phyloP scores from a whole-genome alignment of 2,888 invertebrate genomes.

The Microctonus hyperodae region DNA sequence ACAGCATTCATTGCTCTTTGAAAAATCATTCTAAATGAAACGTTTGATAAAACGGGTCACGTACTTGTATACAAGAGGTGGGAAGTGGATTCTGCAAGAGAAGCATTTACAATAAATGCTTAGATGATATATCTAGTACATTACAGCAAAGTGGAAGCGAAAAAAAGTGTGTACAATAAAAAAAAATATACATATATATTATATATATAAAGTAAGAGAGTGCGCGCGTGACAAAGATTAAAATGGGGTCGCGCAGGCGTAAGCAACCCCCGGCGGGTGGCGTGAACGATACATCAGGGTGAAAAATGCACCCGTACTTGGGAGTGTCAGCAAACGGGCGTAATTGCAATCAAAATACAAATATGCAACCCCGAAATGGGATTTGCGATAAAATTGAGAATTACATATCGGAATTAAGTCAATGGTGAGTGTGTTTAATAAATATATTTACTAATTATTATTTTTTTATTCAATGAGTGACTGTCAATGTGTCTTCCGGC shows the following conservation, averaged over 20 bases:
- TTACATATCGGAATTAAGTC: conserved; percentile 74
- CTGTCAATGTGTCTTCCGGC: conserved; percentile 36
- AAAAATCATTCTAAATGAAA: too few species aligned
- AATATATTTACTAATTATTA: conserved; percentile 28
- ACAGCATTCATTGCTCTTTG: background rate
- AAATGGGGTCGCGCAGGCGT: conserved; percentile 51
- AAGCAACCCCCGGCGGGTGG: conserved; percentile 37
- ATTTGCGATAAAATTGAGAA: conserved; percentile 74
- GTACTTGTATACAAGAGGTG: background rate
- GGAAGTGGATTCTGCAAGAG: conserved; percentile 17
- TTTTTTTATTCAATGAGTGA: conserved; percentile 12
- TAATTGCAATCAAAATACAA: conserved; percentile 52
- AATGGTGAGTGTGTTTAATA: conserved; percentile 68
- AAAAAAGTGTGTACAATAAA: background rate
- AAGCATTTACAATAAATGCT: background rate
- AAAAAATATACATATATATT: background rate
- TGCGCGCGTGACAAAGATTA: conserved; percentile 34
- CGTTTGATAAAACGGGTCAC: conserved; percentile 5
- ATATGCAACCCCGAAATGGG: conserved; percentile 61
- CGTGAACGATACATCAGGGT: conserved; percentile 47
- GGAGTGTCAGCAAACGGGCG: conserved; percentile 58
- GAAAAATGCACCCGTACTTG: conserved; percentile 60
- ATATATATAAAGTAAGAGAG: conserved; percentile 4
- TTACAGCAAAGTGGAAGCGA: background rate
- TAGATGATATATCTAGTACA: background rate